phyloP scores from a whole-genome alignment of 2,113 vertebrate species.

The Cricetomys ansorgei region DNA sequence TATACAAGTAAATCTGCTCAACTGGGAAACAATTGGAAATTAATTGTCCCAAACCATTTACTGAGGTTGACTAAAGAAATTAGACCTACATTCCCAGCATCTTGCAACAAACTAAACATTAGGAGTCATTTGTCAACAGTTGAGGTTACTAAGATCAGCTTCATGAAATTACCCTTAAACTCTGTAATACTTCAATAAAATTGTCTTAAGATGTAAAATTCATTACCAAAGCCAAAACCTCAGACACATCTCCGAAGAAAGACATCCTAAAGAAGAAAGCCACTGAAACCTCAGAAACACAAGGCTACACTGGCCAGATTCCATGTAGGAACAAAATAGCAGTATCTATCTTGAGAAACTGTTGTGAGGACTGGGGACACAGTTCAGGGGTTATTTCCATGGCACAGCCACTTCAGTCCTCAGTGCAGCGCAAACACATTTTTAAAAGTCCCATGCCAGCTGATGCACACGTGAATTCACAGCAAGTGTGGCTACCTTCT shows the following conservation, averaged over 20 bases:
- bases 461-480: neutral
- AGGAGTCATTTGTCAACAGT: conserved; percentile 79
- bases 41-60: conserved; percentile 93
- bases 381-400: neutral
- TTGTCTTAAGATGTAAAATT: conserved; percentile 12
- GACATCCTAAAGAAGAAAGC: conserved; percentile 63
- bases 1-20: conserved; percentile 92
- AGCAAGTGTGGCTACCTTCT: neutral
- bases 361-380: neutral
- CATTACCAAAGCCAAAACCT: conserved; percentile 16
- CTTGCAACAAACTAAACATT: conserved; percentile 81
- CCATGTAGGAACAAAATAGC: neutral
- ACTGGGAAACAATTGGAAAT: conserved; percentile 93
- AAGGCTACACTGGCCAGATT: neutral
- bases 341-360: neutral
- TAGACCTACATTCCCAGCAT: conserved; percentile 84
- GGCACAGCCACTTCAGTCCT: neutral
- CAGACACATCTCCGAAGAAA: conserved; percentile 29
- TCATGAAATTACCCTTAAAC: conserved; percentile 71
- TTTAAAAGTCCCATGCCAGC: neutral
- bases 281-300: neutral
- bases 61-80: conserved; percentile 90
- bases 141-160: conserved; percentile 52
- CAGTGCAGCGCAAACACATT: neutral
- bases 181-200: conserved; percentile 58